Evolutionary conservation across 2,797 vertebrate genomes (phyloP).

Genomic region (Parotocinclus haroldoi): DNA sequence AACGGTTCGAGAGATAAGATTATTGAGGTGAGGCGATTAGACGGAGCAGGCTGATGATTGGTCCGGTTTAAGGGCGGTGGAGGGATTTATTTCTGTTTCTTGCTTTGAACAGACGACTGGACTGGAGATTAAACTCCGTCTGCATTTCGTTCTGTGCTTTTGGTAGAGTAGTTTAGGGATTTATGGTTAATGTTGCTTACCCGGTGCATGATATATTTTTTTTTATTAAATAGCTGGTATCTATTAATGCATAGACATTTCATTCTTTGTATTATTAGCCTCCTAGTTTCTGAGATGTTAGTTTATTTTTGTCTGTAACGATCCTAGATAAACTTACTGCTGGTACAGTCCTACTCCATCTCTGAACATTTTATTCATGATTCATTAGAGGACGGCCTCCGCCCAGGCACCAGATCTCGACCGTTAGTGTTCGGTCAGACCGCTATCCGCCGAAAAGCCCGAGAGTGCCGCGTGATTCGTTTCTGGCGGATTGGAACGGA

Average conservation of each 20-base stretch:
- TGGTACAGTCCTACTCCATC: conserved; percentile 96
- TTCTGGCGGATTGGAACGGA: conserved; percentile 8
- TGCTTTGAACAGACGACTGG: conserved; percentile 74
- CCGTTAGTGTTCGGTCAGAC: too few relatives aligned
- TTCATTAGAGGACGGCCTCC: conserved; percentile 72
- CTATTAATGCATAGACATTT: conserved; percentile 95
- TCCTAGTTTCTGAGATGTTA: conserved; percentile 81
- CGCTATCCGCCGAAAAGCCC: background rate
- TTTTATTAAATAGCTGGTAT: conserved; percentile 97
- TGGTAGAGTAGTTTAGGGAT: conserved; percentile 73
- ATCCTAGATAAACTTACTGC: conserved; percentile 94
- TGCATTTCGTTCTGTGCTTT: conserved; percentile 73
- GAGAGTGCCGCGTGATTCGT: background rate
- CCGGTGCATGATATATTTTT: conserved; percentile 76
- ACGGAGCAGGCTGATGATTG: too few relatives aligned
- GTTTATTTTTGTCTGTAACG: conserved; percentile 90
- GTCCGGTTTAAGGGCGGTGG: conserved; percentile 65
- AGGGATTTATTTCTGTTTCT: conserved; percentile 67
- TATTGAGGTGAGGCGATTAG: too few relatives aligned
- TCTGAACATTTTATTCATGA: conserved; percentile 71
- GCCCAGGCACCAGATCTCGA: conserved; percentile 71
- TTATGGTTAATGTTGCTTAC: conserved; percentile 85
- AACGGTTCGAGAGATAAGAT: conserved; percentile 51
- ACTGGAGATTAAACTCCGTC: conserved; percentile 65
- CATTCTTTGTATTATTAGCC: conserved; percentile 83